Evolutionary conservation across 2,888 invertebrate species (phyloP).

Genomic region (Parapristionchus giblindavisi): DNA sequence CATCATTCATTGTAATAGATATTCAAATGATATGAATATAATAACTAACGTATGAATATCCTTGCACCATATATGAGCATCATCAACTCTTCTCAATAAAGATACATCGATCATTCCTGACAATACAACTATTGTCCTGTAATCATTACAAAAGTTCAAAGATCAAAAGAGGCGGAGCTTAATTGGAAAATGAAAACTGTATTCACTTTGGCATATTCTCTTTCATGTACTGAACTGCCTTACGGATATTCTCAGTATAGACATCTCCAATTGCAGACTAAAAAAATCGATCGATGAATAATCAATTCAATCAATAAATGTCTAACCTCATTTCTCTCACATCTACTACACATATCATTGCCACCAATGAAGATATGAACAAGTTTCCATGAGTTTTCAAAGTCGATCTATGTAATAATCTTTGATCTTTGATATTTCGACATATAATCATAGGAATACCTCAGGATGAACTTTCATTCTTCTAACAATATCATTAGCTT

Average conservation of each 20-base stretch:
- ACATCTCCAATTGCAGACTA: background rate
- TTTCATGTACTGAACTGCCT: constrained; percentile 10
- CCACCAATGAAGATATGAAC: constrained; percentile 63
- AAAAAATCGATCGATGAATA: background rate
- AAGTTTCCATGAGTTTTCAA: constrained; percentile 61
- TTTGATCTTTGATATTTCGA: background rate
- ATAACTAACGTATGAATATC: constrained; percentile 50
- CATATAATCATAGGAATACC: constrained; percentile 30
- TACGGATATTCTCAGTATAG: constrained; percentile 6
- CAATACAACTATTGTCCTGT: constrained; percentile 56
- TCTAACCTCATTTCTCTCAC: constrained; percentile 47
- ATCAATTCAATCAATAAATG: background rate
- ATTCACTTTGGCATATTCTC: constrained; percentile 8
- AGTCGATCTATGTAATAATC: constrained; percentile 46
- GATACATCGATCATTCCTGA: constrained; percentile 62
- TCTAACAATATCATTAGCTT: constrained; percentile 55
- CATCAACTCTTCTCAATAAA: constrained; percentile 57
- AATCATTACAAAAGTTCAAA: background rate
- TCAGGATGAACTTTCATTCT: constrained; percentile 53
- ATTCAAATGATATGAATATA: no score
- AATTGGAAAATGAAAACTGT: background rate
- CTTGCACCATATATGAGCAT: constrained; percentile 56
- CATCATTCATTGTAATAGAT: no score
- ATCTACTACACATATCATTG: constrained; percentile 59
- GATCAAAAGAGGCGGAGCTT: no score